Evolutionary conservation across 1,140 invertebrate species (phyloP), one percentile per base, ranked within the genome.

Genomic region (Drosophila orena): DNA sequence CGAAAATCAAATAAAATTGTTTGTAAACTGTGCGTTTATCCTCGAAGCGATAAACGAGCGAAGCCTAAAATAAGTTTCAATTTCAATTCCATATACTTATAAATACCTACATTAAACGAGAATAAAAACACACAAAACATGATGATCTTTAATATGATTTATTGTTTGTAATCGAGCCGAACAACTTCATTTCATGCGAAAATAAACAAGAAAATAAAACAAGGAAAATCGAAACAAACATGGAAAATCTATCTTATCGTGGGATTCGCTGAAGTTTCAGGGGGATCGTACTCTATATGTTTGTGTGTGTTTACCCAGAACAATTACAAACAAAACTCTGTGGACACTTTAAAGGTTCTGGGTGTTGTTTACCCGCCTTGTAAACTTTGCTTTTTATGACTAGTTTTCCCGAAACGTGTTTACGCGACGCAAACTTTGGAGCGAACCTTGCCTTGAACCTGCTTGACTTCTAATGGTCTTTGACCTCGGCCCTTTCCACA

Each of bases 111-210:
- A 60, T 77, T 77, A 52, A 60, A 59, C n/a, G 37, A 65, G 40
- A 72, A 57, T 52, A 59, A 69, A 54, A 58, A 30, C 61, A 61
- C 59, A 49, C 59, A 77, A 70, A 59, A 75, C 42, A 59, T 43
- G 54, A 74, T 40, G 76, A 72, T 75, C 53, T 79, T 35, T 65
- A 47, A 27, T 62, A 58, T 27, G 40, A 64, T 77, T 78, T 66
- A 49, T 43, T 62, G 60, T 80, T 66, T 81, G 79, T 79, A 22
- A 47, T 61, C 58, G 56, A 76, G 52, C 54, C 27, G 40, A 75
- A 65, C 40, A 79, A 75, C 59, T 80, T 46, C 61, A 53, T 81
- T 81, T 73, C 79, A 77, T 66, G 53, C 47, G 47, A 68, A 77
- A 76, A 77, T 65, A 76, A 65, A 75, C 49, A 38, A 55, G 34